Evolutionary conservation across 1,140 invertebrate species (phyloP), one percentile per base, ranked within the genome.

Genomic region (Chrysomallon squamiferum): DNA sequence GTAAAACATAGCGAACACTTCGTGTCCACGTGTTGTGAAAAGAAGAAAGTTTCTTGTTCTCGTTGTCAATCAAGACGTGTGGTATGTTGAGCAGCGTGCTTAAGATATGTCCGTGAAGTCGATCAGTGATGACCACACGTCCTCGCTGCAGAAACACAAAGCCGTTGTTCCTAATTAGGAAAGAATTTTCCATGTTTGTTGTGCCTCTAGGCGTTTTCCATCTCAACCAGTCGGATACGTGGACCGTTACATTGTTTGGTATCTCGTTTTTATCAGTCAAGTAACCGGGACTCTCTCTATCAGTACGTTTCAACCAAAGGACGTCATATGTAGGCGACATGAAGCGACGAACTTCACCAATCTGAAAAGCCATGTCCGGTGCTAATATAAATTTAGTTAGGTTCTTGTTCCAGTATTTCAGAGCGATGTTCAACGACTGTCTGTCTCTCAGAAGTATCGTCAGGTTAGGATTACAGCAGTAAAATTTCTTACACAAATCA

Each of bases 61-160:
- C 33, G 59, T 61, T 68, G 62, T 74, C 62, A 18, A 74, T 59
- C 3, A 71, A 41, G 25, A 74, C 72, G 65, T 74, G 64, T 1
- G 68, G 72, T 41, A 69, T 74, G 57, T 64, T 63, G 30, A 69
- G 30, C 35, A 74, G 54, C 5, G 45, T 56, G 62, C 47, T 49
- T 4, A 74, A 32, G 47, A 74, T 68, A 57, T 74, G 72, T 2
- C 66, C 72, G 50, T 74, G 72, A 3, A 74, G 69, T 27, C 72
- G 52, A 38, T 74, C 72, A 5, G 72, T 71, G 6, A 74, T 56
- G 32, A 74, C 62, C 0, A 69, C 67, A 9, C 67, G 30, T 3
- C 62, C 66, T 7, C 61, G 38, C 57, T 64, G 62, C 15, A 69
- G 35, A 47, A 62, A 60, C 29, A 49, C 18, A 25, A 69, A 25